Conservation (phyloP, 1,140 invertebrate species). For the Drosophila willistoni region DNA sequence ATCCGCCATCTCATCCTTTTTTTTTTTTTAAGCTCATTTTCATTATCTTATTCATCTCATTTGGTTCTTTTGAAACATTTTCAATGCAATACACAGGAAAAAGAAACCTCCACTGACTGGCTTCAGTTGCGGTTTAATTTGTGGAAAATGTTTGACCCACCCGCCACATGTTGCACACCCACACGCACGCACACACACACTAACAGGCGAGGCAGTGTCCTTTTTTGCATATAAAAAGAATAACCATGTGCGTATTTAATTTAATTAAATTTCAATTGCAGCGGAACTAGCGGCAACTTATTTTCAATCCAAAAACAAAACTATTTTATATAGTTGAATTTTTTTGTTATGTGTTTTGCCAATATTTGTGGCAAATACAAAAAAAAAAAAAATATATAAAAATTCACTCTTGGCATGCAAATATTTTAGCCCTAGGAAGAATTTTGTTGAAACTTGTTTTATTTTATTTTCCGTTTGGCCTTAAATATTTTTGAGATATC, state of each 20-base stretch:
- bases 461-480: neutral
- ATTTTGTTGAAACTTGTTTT: conserved; percentile 1
- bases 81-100: neutral
- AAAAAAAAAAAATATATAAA: no score
- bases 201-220: neutral
- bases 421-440: neutral
- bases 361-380: no score
- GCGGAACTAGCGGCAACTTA: no score
- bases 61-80: neutral
- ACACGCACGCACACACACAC: no score
- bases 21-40: neutral
- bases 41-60: conserved; percentile 1
- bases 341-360: no score
- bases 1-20: neutral
- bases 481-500: neutral
- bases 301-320: no score
- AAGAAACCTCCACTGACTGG: neutral
- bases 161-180: conserved; percentile 1
- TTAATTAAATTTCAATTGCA: neutral
- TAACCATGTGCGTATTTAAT: neutral
- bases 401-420: neutral
- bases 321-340: no score
- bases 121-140: conserved; percentile 27
- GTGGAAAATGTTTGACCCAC: conserved; percentile 44
- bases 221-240: neutral